These are phyloP conservation scores for Argyresthia goedartella DNA, from an alignment of 2,888 invertebrate genomes.

Conservation along the genomic window DNA sequence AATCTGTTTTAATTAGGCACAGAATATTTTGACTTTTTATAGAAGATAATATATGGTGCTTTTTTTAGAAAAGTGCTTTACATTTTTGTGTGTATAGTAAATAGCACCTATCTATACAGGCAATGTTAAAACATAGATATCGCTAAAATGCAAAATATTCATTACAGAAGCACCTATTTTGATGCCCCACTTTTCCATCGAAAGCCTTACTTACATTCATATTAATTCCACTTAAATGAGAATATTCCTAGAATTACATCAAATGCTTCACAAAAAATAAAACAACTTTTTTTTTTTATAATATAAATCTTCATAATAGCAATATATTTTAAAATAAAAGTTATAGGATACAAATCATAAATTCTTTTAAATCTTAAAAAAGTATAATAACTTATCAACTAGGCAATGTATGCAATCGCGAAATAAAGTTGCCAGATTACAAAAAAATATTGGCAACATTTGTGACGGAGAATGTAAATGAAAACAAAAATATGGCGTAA, in stretches of 20 bases:
- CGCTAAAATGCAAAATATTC: not conserved
- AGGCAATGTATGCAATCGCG: not conserved
- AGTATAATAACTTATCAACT: conserved; percentile 6
- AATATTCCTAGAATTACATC: conserved; percentile 2
- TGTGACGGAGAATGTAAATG: conserved; percentile 24
- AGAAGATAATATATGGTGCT: too few relatives aligned
- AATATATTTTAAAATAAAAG: conserved; percentile 57
- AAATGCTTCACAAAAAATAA: conserved; percentile 6
- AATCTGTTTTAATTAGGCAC: not conserved
- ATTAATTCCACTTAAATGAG: not conserved
- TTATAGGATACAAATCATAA: conserved; percentile 48
- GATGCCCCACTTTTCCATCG: conserved; percentile 4
- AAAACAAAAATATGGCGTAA: conserved; percentile 19
- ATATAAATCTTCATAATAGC: conserved; percentile 16
- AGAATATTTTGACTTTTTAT: not conserved
- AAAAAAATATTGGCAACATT: conserved; percentile 11
- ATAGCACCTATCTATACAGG: too few relatives aligned
- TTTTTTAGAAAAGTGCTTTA: too few relatives aligned
- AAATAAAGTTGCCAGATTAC: not conserved
- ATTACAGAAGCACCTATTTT: not conserved
- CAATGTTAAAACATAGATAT: not conserved
- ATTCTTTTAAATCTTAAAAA: conserved; percentile 39
- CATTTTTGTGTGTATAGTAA: too few relatives aligned
- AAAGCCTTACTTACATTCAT: conserved; percentile 6
- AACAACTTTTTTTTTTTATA: conserved; percentile 3